Evolutionary conservation across 2,797 vertebrate species (phyloP).

Genomic region (Characodon lateralis): DNA sequence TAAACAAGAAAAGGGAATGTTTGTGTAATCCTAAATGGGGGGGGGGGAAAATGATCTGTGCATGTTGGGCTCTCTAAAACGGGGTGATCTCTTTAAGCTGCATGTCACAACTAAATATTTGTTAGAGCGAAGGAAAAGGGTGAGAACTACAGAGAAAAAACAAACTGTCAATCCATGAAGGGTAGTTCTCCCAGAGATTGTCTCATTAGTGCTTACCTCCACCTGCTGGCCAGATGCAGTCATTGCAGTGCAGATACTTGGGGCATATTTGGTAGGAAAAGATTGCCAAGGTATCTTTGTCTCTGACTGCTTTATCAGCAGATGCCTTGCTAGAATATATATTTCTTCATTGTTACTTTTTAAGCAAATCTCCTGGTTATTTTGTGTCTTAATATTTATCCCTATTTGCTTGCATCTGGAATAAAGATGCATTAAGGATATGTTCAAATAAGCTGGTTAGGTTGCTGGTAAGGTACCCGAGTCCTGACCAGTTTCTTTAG

Average conservation of each 20-base stretch:
- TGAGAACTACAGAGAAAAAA: constrained; percentile 19
- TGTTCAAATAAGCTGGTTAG: constrained; percentile 66
- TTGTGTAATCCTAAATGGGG: constrained; percentile 31
- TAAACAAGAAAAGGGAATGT: constrained; percentile 20
- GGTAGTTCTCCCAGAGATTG: constrained; percentile 32
- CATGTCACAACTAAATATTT: constrained; percentile 35
- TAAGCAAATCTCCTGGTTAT: constrained; percentile 50
- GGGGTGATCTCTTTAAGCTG: constrained; percentile 44
- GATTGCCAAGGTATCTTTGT: neutral
- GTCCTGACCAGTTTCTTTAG: constrained; percentile 26
- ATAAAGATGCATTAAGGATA: constrained; percentile 45
- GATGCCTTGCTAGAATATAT: constrained; percentile 29
- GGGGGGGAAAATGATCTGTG: constrained; percentile 35
- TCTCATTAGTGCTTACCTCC: constrained; percentile 63
- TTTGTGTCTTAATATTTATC: constrained; percentile 80
- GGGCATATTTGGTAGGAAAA: neutral
- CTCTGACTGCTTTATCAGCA: constrained; percentile 19
- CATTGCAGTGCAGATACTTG: constrained; percentile 23
- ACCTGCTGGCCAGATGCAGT: constrained; percentile 70
- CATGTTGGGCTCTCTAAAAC: constrained; percentile 30
- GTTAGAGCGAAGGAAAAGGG: constrained; percentile 7
- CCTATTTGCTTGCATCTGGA: constrained; percentile 62
- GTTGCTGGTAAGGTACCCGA: constrained; percentile 11
- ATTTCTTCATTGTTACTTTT: constrained; percentile 1
- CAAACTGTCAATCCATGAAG: constrained; percentile 66